A percentile compares a stretch with the other conserved stretches of the same genome.
These are phyloP conservation scores for Eilema sororculum DNA, from an alignment of 2,888 invertebrate genomes.

Conservation along the genomic window DNA sequence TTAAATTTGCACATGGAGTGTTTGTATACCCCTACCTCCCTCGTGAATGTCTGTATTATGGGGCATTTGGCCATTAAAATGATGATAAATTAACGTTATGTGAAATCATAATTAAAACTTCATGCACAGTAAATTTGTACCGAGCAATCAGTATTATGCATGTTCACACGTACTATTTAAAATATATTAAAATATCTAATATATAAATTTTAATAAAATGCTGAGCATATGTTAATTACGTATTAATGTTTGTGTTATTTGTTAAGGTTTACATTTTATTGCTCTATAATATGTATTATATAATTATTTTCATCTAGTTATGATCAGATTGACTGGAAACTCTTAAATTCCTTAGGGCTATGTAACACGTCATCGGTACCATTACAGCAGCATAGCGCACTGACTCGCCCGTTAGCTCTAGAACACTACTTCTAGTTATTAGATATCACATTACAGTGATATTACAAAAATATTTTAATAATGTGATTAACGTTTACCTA, in stretches of 20 bases:
- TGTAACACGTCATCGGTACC: slow-evolving; percentile 37
- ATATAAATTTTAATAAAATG: slow-evolving; percentile 37
- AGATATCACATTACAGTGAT: not conserved
- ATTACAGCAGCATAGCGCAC: slow-evolving; percentile 34
- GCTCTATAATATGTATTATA: slow-evolving; percentile 45
- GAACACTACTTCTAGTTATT: slow-evolving; percentile 21
- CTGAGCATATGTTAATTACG: slow-evolving; percentile 34
- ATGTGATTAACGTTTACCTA: not conserved
- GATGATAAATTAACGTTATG: slow-evolving; percentile 59
- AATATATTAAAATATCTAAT: slow-evolving; percentile 28
- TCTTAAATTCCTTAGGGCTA: slow-evolving; percentile 32
- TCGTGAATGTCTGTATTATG: slow-evolving; percentile 78
- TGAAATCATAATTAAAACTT: slow-evolving; percentile 64
- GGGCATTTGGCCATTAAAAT: slow-evolving; percentile 64
- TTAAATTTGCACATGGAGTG: slow-evolving; percentile 86
- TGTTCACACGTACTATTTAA: slow-evolving; percentile 67
- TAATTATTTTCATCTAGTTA: slow-evolving; percentile 23
- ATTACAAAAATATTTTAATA: not conserved
- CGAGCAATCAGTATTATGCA: slow-evolving; percentile 70
- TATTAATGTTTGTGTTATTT: slow-evolving; percentile 38
- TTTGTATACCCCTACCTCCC: slow-evolving; percentile 81
- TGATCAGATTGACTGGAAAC: slow-evolving; percentile 20
- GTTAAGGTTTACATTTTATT: slow-evolving; percentile 39
- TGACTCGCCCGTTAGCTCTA: slow-evolving; percentile 41
- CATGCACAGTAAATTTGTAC: slow-evolving; percentile 74